Base-by-base conservation (phyloP, 2,797 vertebrate genomes). In the Enteromius anoplus region DNA sequence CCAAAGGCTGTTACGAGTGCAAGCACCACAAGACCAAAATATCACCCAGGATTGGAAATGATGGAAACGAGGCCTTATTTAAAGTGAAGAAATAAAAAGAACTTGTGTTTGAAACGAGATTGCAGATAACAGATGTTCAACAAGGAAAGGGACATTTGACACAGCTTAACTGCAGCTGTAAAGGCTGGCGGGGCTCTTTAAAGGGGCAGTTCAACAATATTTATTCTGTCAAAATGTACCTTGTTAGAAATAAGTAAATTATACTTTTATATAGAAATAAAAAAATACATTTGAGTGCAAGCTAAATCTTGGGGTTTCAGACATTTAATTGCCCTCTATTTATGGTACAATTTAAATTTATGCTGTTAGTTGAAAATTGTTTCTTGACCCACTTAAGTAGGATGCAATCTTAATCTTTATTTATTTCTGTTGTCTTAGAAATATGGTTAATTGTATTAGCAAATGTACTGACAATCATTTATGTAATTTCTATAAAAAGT, bases 21-120 rank as follows among this genome's bases (percentile, higher is more conserved):
- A 93, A 93, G 90, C 89, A 92, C 91, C 93, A 93, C 90, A 94
- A 92, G 91, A 94, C 94, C 93, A 94, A 95, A 94, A 95, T 93
- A 94, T 93, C 92, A 92, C 88, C 86, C 86, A 19, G 64, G 76
- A 88, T 90, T 91, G 89, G 90, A 91, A 17, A 65, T 81, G 89
- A 93, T 93, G 92, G 93, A 93, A 91, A 93, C 1, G 26, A 58
- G 23, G 49, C 92, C 93, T 92, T 94, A 91, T 94, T 90, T 88
- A n/a, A 23, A 11, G 17, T 26, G 51, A 72, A 88, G 78, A 86
- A 81, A 93, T 92, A 94, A 89, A 93, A 92, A 89, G 86, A 75
- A 87, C 90, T 91, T 94, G 93, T 95, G 87, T 91, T 88, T 86
- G 9, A 55, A 60, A 49, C 6, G 19, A 62, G 68, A 72, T 23